Evolutionary conservation across 2,797 vertebrate genomes (phyloP), one percentile per base, ranked within the genome.

Genomic region (Syndactyla subalaris): DNA sequence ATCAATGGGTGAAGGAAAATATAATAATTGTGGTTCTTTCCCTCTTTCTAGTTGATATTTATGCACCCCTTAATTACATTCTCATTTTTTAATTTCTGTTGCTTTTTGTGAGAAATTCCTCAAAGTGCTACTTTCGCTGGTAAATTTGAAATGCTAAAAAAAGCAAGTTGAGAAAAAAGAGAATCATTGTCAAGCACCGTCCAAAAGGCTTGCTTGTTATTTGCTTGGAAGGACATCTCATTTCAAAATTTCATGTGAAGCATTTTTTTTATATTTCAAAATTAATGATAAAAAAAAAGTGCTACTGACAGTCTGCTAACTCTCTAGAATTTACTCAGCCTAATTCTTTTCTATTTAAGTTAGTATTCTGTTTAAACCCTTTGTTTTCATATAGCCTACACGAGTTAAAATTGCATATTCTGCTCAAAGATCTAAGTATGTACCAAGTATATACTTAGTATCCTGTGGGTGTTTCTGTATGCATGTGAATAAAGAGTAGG

Each of bases 1-100:
- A 96, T 95, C 89, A 93, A 32, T 49, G 80, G 85, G 95, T 96
- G 91, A 91, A 83, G 73, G 91, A 93, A 95, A 96, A 96, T 95
- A 89, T 67, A 93, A 92, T 80, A 91, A 95, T 82, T 95, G 78
- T 89, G 61, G 48, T 27, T 93, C 84, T 95, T 91, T 95, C 46
- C 61, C 41, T 92, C 77, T 89, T 96, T 93, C 75, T 48, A 41
- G 86, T 91, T 91, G 91, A 84, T 95, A 96, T 77, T 95, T 91
- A 85, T 75, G 58, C 55, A 89, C 78, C 72, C 84, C 26, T 89
- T 94, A 94, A 96, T 97, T 96, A 93, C 76, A 85, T 81, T 89
- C 80, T 75, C 62, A 72, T 76, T 97, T 95, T 96, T 93, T 41
- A 94, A 96, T 96, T 95, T 96, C 94, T 89, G 59, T 61, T 79